Base-by-base conservation (phyloP, 2,797 vertebrate genomes). In the Muraenolepis orangiensis region DNA sequence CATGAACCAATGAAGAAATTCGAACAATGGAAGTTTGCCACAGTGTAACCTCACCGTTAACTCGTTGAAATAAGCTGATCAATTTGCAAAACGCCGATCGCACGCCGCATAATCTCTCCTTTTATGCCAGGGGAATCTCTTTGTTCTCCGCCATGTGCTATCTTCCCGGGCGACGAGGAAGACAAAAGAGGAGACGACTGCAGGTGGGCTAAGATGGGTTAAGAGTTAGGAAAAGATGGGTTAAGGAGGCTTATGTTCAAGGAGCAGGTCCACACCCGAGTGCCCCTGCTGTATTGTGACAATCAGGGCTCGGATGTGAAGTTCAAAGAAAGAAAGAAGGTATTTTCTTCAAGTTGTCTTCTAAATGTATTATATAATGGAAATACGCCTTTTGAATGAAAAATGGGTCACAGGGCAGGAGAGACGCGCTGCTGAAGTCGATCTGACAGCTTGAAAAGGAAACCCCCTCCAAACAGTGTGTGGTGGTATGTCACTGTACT, bases 181-280 rank as follows among this genome's bases (percentile, higher is more conserved):
- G 88, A 86, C 81, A 87, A 77, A 81, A 79, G 64, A 12, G 23
- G 51, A 34, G 61, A 67, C 8, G 14, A 67, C 38, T 29, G 16
- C 13, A 36, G 81, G 74, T 81, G 79, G 80, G 78, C 86, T 73
- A 83, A 76, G n/a, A n/a, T n/a, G n/a, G 86, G 57, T 61, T 61
- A 23, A 23, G n/a, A 23, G 23, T 61, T 26, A 83, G 36, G 85
- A 89, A 82, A 74, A 82, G 76, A 82, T 83, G 72, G 77, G 71
- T 82, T 81, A 82, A 1, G 23, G 57, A 83, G 80, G 81, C 82
- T 87, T 81, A 86, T 79, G 75, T 84, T 61, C 82, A 76, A 23
- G 20, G 23, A n/a, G 51, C 20, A 57, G 51, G 51, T 57, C 51
- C 23, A 3, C 51, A 57, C 3, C n/a, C n/a, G 23, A 57, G 26